Conservation (phyloP, 2,797 vertebrate species). For the Esox masquinongy region DNA sequence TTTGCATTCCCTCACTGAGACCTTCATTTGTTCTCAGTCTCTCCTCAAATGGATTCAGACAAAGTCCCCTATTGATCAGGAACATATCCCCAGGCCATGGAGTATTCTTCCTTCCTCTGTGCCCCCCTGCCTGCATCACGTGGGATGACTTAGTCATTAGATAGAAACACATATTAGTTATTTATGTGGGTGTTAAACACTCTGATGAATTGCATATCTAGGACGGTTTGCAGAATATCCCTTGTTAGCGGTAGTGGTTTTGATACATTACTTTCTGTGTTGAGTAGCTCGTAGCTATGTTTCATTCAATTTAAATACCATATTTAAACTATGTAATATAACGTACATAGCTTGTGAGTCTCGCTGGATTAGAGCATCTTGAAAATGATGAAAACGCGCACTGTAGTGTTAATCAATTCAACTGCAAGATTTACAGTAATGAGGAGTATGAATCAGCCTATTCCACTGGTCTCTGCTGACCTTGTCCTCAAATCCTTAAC, state of each 20-base stretch:
- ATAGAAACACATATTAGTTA: conserved; percentile 64
- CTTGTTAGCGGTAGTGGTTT: conserved; percentile 44
- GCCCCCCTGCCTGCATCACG: background rate
- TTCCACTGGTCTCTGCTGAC: conserved; percentile 39
- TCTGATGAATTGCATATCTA: conserved; percentile 55
- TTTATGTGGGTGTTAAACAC: conserved; percentile 62
- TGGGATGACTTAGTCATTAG: conserved; percentile 6
- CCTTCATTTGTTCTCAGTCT: conserved; percentile 1
- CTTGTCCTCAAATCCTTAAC: conserved; percentile 51
- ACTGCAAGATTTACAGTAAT: conserved; percentile 42
- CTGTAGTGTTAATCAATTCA: conserved; percentile 9
- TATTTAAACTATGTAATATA: background rate
- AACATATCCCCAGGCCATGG: background rate
- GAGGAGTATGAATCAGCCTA: conserved; percentile 33
- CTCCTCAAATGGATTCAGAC: conserved; percentile 45
- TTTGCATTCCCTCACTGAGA: background rate
- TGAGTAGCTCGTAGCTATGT: conserved; percentile 33
- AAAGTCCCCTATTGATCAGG: conserved; percentile 52
- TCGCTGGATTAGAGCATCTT: too few species aligned
- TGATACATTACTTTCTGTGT: conserved; percentile 26
- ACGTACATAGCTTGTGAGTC: too few species aligned
- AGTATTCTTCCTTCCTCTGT: background rate
- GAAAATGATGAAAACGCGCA: too few species aligned
- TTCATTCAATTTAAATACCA: conserved; percentile 13
- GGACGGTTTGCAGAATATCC: conserved; percentile 46